Evolutionary conservation across 2,888 invertebrate species (phyloP), one percentile per base, ranked within the genome.

Genomic region (Dicyrtomina minuta): DNA sequence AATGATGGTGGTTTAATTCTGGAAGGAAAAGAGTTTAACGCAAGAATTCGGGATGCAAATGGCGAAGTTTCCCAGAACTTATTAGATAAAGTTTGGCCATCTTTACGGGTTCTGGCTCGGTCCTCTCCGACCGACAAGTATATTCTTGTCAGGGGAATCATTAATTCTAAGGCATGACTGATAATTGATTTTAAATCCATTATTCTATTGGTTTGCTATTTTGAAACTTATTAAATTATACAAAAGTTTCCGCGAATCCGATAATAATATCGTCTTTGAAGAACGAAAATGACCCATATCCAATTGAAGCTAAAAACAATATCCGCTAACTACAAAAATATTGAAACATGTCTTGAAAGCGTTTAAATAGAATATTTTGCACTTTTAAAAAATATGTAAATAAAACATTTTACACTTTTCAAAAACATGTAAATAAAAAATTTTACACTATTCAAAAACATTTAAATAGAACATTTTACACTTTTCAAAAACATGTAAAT

Each of bases 121-220:
- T 98, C 98, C 1, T 97, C 97, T n/a, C 98, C 98, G 17, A 94
- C 95, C 1, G 98, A 98, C 84, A 99, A 99, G 83, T 98, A 96
- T 84, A 93, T 91, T 15, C 86, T 99, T 22, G 98, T 99, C 20
- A 96, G 96, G 84, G 98, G 97, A 79, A 98, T 99, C 83, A 98
- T 99, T 80, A 97, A 97, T 84, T 96, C 95, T 80, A 91, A 93
- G 82, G 73, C 72, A 24, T 20, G 39, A 41, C 13, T 41, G 15
- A 46, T 41, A 8, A 41, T 51, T 12, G 10, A 27, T 5, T n/a
- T 51, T 33, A 44, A 44, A 13, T 8, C 6, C 44, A 2, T 20
- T 44, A 24, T 22, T 15, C n/a, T 6, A 2, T 26, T 22, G 43
- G 13, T 51, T 8, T 8, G 51, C n/a, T 13, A 17, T 13, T 8